Evolutionary conservation across 2,113 vertebrate species (phyloP), one percentile per base, ranked within the genome.

Genomic region (Callospermophilus lateralis): DNA sequence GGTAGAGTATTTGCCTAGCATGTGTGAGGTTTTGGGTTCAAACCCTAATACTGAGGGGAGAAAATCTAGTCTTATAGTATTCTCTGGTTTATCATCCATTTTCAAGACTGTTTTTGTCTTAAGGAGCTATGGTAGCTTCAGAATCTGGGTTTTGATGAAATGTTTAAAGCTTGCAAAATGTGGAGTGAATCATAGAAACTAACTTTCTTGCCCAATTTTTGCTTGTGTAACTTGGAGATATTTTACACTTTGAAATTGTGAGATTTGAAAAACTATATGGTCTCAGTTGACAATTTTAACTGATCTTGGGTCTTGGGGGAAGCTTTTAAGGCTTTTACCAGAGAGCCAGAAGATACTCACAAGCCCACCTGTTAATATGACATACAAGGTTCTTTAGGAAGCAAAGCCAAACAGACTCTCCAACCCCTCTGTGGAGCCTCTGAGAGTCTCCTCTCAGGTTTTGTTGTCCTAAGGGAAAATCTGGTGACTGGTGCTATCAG

Each of bases 111-210:
- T 79, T 92, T 93, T 80, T 22, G 6, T 81, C 84, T 96, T 39
- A 67, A 61, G 30, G 63, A 85, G 39, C 68, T 70, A 2, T 89
- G 34, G 17, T 65, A 87, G 81, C 22, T 28, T 95, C 39, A 87
- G 84, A 90, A 84, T 89, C 65, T 96, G 58, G 24, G 48, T 86
- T 72, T 94, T 95, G 61, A 92, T 87, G 11, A 90, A 89, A 89
- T 78, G 15, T 80, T 77, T 32, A 72, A 67, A 92, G 80, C 42
- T 93, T 30, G 53, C 22, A 19, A 90, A 67, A 72, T 83, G 37
- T 4, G 34, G 96, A 93, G 39, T 84, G 22, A 8, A 4, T 83
- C 83, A 89, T 77, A 45, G n/a, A 58, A 95, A 86, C 68, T 76
- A 34, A 7, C 89, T 88, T 89, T 58, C 42, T 90, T 96, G 19